Percentiles rank a stretch among this genome's conserved stretches.
Conservation (phyloP, 2,113 vertebrate genomes). For the Abramis brama region DNA sequence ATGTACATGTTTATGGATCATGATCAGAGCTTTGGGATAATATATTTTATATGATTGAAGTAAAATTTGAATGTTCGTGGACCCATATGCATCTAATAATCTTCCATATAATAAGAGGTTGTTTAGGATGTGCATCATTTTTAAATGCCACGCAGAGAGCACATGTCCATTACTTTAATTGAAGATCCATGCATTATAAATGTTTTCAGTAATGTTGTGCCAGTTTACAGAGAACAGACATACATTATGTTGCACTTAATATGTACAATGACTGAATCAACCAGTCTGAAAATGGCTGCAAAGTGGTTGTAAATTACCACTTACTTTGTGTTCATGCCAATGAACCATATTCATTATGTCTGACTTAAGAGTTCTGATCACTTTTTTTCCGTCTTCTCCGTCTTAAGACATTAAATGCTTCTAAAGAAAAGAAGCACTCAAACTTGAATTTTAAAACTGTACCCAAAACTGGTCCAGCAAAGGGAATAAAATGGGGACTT, state of each 20-base stretch:
- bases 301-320: neutral
- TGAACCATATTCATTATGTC: too few species aligned
- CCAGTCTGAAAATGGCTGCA: too few species aligned
- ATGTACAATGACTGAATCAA: neutral
- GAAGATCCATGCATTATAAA: neutral
- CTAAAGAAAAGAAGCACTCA: neutral
- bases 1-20: neutral
- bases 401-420: neutral
- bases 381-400: too few species aligned
- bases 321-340: neutral
- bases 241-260: neutral
- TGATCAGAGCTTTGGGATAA: too few species aligned
- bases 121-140: too few species aligned
- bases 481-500: neutral
- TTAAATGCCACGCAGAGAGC: neutral
- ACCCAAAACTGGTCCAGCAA: neutral
- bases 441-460: neutral
- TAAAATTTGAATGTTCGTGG: neutral
- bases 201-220: neutral
- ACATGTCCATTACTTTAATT: constrained; percentile 13
- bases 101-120: neutral
- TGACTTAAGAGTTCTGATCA: neutral
- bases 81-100: neutral
- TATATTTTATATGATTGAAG: too few species aligned
- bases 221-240: neutral